Evolutionary conservation across 2,888 invertebrate species (phyloP).

Genomic region (Anticlea derivata): DNA sequence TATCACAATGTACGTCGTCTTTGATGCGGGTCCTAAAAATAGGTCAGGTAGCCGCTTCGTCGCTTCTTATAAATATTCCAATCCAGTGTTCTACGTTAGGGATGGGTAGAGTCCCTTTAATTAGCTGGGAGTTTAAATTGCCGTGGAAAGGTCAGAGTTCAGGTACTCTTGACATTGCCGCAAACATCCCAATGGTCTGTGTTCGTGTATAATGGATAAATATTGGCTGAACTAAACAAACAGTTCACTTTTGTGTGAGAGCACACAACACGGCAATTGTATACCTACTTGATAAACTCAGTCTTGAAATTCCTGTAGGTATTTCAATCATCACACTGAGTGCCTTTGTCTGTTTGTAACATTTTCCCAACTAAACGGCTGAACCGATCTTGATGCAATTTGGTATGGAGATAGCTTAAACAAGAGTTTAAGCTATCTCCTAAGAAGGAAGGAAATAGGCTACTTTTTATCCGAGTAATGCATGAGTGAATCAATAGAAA

Average conservation of each 20-base stretch:
- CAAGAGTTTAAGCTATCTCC: too few relatives aligned
- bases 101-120: constrained; percentile 15
- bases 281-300: too few relatives aligned
- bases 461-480: too few relatives aligned
- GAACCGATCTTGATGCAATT: too few relatives aligned
- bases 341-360: too few relatives aligned
- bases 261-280: background rate
- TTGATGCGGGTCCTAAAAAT: constrained; percentile 40
- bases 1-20: constrained; percentile 19
- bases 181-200: background rate
- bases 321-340: too few relatives aligned
- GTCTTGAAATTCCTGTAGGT: too few relatives aligned
- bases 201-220: constrained; percentile 8
- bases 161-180: background rate
- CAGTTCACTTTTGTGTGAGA: constrained; percentile 10
- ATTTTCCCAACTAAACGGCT: too few relatives aligned
- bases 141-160: constrained; percentile 13
- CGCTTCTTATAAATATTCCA: constrained; percentile 51
- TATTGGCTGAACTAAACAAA: constrained; percentile 27
- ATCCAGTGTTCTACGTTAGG: constrained; percentile 31
- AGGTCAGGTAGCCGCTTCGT: constrained; percentile 68
- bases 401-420: too few relatives aligned
- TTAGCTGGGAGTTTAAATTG: constrained; percentile 1
- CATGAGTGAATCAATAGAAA: too few relatives aligned
- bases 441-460: too few relatives aligned